These are phyloP conservation scores for Mercenaria mercenaria DNA, from an alignment of 1,140 invertebrate species.

Conservation along the genomic window DNA sequence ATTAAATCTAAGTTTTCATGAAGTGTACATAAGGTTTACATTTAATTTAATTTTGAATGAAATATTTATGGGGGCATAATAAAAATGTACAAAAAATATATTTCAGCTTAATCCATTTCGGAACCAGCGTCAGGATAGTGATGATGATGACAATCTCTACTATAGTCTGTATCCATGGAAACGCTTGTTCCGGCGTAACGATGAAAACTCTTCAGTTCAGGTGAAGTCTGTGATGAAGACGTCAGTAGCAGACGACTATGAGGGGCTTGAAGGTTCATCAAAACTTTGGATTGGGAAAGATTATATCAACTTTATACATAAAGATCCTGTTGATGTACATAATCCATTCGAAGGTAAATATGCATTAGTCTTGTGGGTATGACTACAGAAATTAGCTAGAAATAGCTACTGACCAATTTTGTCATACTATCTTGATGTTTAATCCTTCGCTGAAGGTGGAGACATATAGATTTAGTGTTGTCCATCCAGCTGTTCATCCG, in stretches of 20 bases:
- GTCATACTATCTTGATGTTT: neutral
- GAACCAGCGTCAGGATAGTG: slow-evolving; percentile 33
- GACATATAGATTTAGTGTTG: too few species aligned
- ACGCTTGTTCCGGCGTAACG: slow-evolving; percentile 17
- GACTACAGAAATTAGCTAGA: too few species aligned
- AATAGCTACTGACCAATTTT: neutral
- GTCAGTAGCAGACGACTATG: slow-evolving; percentile 39
- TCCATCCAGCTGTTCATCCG: too few species aligned
- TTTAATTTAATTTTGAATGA: too few species aligned
- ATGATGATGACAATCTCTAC: slow-evolving; percentile 17
- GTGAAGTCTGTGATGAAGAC: slow-evolving; percentile 63
- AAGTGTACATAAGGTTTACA: too few species aligned
- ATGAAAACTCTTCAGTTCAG: slow-evolving; percentile 21
- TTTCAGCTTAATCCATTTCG: neutral
- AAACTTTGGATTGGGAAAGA: slow-evolving; percentile 99
- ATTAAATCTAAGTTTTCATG: too few species aligned
- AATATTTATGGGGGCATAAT: too few species aligned
- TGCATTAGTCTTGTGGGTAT: too few species aligned
- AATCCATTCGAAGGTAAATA: slow-evolving; percentile 94
- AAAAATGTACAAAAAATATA: too few species aligned
- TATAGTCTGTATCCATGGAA: slow-evolving; percentile 59
- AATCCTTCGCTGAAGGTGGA: neutral
- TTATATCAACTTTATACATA: slow-evolving; percentile 99
- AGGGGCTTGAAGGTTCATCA: slow-evolving; percentile 78
- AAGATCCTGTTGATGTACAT: slow-evolving; percentile 95